A percentile compares a stretch with the other conserved stretches of the same genome.
phyloP scores from a whole-genome alignment of 2,888 invertebrate genomes.

The Drosophila dives region DNA sequence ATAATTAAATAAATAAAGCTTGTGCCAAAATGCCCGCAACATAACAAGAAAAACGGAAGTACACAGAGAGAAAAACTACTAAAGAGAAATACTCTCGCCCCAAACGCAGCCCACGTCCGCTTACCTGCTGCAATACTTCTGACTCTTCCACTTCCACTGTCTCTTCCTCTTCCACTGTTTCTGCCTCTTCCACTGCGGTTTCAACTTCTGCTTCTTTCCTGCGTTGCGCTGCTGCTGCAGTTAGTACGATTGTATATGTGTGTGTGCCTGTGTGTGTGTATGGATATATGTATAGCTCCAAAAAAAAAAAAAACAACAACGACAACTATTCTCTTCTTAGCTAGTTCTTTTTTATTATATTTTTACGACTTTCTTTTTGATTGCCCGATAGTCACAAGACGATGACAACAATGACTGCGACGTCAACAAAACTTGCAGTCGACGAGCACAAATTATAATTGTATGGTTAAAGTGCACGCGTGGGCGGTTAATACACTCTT shows the following conservation, averaged over 20 bases:
- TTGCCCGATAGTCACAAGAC: constrained; percentile 75
- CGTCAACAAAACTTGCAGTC: constrained; percentile 63
- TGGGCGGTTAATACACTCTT: constrained; percentile 46
- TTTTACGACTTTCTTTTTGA: constrained; percentile 74
- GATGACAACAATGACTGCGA: constrained; percentile 60
- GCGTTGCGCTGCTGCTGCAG: constrained; percentile 49
- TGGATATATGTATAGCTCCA: constrained; percentile 24
- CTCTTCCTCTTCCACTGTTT: constrained; percentile 12
- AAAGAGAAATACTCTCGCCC: constrained; percentile 57
- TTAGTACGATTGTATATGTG: constrained; percentile 46
- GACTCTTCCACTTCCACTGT: constrained; percentile 27
- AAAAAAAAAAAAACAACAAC: constrained; percentile 38
- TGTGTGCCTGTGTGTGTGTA: constrained; percentile 23
- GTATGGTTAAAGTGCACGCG: constrained; percentile 15
- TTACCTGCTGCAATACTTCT: constrained; percentile 63
- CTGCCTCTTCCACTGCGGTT: constrained; percentile 14
- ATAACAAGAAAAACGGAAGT: constrained; percentile 30
- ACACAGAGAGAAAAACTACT: constrained; percentile 40
- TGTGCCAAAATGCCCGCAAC: constrained; percentile 36
- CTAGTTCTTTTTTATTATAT: constrained; percentile 58
- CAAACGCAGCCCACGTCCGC: constrained; percentile 57
- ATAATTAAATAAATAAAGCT: constrained; percentile 24
- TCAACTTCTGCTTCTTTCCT: constrained; percentile 37
- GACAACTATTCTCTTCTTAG: constrained; percentile 66
- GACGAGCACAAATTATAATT: constrained; percentile 23